Evolutionary conservation across 2,888 invertebrate species (phyloP), one percentile per base, ranked within the genome.

Genomic region (Chalcosyrphus nemorum): DNA sequence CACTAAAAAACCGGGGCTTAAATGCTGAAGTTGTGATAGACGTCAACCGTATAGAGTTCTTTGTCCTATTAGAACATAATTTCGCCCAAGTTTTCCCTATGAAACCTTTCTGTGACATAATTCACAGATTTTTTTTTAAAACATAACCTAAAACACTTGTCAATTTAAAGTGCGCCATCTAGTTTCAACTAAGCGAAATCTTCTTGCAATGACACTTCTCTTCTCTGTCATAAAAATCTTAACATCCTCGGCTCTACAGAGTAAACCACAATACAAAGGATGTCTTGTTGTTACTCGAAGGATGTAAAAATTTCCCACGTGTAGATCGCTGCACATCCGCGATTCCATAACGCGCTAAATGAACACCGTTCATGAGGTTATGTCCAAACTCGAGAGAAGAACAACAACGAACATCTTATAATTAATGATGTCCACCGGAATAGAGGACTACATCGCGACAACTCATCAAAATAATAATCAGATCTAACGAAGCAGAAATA

Each of bases 401-500:
- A 5, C 32, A n/a, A n/a, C 32, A 32, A 52, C 59, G 19, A 74
- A 74, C 78, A 74, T 21, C 74, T 81, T 27, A 76, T 81, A 85
- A 85, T 85, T 85, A 85, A 85, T 85, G 85, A 85, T 85, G 81
- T 81, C 85, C 85, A 81, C 71, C 81, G 71, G 66, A 75, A 63
- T 15, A 32, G 29, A 75, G 75, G 74, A 85, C 80, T 85, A 80
- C 74, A 80, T 74, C 84, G 84, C 84, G 76, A 81, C 74, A 81
- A 80, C 82, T 82, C 77, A 81, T 77, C 71, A 87, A 86, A 86
- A 78, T 81, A 65, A 82, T 86, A 87, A 86, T 87, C 86, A 86
- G 81, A 86, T 86, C 86, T 86, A 87, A 87, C 87, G 87, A 87
- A 87, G 87, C 87, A 86, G 86, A 87, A 87, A 87, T 87, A 87